Evolutionary conservation across 2,888 invertebrate genomes (phyloP).

Genomic region (Tipula helvola): DNA sequence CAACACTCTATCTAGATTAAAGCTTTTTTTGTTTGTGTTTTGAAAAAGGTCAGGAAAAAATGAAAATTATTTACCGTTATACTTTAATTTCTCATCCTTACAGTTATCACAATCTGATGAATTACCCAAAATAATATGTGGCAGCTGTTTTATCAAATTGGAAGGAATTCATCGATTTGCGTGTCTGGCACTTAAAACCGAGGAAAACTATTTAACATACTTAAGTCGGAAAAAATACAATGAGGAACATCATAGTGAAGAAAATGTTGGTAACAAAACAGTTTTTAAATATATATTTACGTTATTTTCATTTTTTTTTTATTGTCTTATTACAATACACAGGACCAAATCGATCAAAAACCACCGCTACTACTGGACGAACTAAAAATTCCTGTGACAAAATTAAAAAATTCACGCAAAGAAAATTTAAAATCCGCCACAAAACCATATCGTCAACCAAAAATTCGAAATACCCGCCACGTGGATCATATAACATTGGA

Average conservation of each 20-base stretch:
- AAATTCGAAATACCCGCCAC: constrained; percentile 12
- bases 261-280: neutral
- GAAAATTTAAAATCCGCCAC: neutral
- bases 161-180: constrained; percentile 14
- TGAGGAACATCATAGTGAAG: neutral
- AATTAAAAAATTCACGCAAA: constrained; percentile 4
- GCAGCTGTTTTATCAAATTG: constrained; percentile 13
- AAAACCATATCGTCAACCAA: constrained; percentile 1
- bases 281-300: neutral
- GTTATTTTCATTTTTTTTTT: too few species aligned
- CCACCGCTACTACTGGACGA: neutral
- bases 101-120: constrained; percentile 10
- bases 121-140: constrained; percentile 14
- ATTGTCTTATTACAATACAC: neutral
- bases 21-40: neutral
- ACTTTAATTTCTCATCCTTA: neutral
- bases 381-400: neutral
- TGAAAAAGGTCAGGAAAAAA: neutral
- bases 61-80: neutral
- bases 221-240: constrained; percentile 9
- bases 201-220: constrained; percentile 12
- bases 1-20: neutral
- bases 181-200: constrained; percentile 11
- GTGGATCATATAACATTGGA: constrained; percentile 15
- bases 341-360: neutral